phyloP scores from a whole-genome alignment of 1,140 invertebrate species.

The Hycleus cichorii region DNA sequence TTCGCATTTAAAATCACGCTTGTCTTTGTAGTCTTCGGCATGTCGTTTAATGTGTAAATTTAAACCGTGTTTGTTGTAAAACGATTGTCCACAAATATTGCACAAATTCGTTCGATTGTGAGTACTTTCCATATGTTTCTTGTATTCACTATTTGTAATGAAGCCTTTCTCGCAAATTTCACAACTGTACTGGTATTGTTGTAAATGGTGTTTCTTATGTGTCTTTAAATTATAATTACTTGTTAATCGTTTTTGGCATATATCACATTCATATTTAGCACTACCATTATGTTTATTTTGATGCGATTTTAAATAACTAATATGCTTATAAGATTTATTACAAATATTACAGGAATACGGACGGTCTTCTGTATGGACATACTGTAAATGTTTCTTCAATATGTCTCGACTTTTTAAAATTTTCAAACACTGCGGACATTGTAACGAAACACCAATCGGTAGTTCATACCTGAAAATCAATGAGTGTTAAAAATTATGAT shows the following conservation, averaged over 20 bases:
- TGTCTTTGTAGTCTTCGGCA: slow-evolving; percentile 23
- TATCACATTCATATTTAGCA: too few species aligned
- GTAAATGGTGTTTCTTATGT: too few species aligned
- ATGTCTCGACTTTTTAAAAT: neutral
- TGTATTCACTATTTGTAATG: slow-evolving; percentile 31
- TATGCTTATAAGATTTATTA: too few species aligned
- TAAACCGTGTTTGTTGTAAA: slow-evolving; percentile 29
- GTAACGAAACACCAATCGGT: neutral
- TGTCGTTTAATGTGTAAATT: slow-evolving; percentile 28
- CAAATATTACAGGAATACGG: too few species aligned
- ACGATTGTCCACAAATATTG: slow-evolving; percentile 28
- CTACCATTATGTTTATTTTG: too few species aligned
- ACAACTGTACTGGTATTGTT: slow-evolving; percentile 15
- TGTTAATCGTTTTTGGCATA: too few species aligned
- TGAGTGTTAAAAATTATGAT: too few species aligned
- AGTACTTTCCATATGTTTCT: slow-evolving; percentile 28
- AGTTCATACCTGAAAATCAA: too few species aligned
- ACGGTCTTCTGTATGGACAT: too few species aligned
- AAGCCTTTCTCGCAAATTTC: slow-evolving; percentile 31
- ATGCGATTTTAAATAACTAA: too few species aligned
- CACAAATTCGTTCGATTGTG: slow-evolving; percentile 23
- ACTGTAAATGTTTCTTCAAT: too few species aligned
- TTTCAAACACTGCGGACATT: neutral
- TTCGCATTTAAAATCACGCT: slow-evolving; percentile 38
- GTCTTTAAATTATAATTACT: too few species aligned